Conservation (phyloP, 2,797 vertebrate genomes). For the Pangasius mekongensis region DNA sequence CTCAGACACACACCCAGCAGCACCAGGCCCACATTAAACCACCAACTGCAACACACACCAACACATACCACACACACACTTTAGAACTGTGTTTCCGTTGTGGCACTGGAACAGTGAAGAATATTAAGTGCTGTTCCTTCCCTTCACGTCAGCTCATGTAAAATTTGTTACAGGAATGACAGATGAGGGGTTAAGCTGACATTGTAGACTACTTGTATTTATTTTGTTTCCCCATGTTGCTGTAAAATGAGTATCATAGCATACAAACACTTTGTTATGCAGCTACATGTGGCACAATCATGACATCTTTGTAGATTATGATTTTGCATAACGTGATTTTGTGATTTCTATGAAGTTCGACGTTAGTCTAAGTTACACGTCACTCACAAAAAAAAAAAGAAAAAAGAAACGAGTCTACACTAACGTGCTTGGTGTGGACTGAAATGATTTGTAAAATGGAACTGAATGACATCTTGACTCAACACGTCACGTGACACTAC, state of each 20-base stretch:
- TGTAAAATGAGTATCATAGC: not conserved
- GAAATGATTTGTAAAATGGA: not conserved
- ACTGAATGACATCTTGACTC: not conserved
- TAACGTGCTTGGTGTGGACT: no score
- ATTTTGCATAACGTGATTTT: not conserved
- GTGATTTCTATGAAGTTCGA: no score
- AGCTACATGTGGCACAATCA: not conserved
- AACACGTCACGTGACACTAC: not conserved
- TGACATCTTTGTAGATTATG: not conserved
- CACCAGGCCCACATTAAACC: slow-evolving; percentile 82
- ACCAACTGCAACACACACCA: slow-evolving; percentile 77
- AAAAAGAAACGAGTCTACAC: no score
- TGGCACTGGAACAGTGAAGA: no score
- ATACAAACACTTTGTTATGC: not conserved
- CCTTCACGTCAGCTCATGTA: not conserved
- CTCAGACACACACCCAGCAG: slow-evolving; percentile 80
- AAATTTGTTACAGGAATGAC: not conserved
- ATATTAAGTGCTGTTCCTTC: not conserved
- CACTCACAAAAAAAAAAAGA: no score
- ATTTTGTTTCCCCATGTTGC: not conserved
- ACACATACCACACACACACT: not conserved
- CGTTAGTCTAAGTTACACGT: no score
- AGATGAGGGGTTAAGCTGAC: not conserved
- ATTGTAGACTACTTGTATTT: not conserved
- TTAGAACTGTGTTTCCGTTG: no score